Evolutionary conservation across 2,888 invertebrate genomes (phyloP).

Genomic region (Yponomeuta sedellus): DNA sequence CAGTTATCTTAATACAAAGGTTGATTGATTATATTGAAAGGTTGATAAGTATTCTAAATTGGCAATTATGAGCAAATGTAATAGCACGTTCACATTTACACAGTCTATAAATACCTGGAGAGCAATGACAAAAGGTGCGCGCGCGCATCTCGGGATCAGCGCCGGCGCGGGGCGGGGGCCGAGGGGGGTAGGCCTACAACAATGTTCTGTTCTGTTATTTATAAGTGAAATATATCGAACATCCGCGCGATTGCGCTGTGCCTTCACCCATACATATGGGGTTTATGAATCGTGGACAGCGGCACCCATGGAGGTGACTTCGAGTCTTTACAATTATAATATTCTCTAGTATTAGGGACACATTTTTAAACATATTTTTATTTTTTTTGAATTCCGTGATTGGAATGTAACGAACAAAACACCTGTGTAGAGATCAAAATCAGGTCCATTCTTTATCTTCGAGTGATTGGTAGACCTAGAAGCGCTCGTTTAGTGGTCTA

Average conservation of each 20-base stretch:
- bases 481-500: no score
- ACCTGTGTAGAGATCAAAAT: no score
- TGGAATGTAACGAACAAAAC: no score
- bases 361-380: no score
- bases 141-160: slow-evolving; percentile 14
- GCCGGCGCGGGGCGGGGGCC: not conserved
- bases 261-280: slow-evolving; percentile 68
- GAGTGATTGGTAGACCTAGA: no score
- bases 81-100: not conserved
- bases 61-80: not conserved
- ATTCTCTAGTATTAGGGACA: no score
- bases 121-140: slow-evolving; percentile 19
- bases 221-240: slow-evolving; percentile 61
- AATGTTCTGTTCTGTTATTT: slow-evolving; percentile 51
- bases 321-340: not conserved
- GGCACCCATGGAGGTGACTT: slow-evolving; percentile 36
- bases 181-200: slow-evolving; percentile 28
- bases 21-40: no score
- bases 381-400: no score
- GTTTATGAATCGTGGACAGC: slow-evolving; percentile 58
- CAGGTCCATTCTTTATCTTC: no score
- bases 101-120: slow-evolving; percentile 9
- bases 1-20: no score
- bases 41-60: not conserved
- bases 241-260: slow-evolving; percentile 47